Conservation (phyloP, 92 coral and sea anemone species). For the Palythoa heliodiscus region DNA sequence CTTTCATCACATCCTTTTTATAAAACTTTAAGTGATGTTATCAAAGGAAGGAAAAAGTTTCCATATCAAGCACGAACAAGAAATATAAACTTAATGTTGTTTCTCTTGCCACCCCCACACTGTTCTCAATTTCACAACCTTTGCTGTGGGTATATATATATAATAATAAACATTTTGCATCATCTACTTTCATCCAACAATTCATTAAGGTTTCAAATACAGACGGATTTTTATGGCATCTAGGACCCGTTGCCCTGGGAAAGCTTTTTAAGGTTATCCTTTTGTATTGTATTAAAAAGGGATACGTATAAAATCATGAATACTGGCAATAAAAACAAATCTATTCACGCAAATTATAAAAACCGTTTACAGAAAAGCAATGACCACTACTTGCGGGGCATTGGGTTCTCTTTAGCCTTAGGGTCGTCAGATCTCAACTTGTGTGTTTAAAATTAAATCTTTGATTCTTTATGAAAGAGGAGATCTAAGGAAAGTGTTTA, state of each 20-base stretch:
- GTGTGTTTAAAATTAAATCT: constrained; percentile 44
- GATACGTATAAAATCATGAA: neutral
- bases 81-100: constrained; percentile 15
- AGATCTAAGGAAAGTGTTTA: constrained; percentile 34
- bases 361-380: neutral
- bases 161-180: neutral
- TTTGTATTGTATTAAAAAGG: neutral
- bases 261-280: neutral
- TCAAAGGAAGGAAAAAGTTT: constrained; percentile 7
- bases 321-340: neutral
- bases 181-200: constrained; percentile 25
- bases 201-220: constrained; percentile 27
- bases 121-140: constrained; percentile 12
- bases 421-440: constrained; percentile 38
- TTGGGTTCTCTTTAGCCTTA: neutral
- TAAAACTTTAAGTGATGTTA: constrained; percentile 25
- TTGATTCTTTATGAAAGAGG: constrained; percentile 41
- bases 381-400: neutral
- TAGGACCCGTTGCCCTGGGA: constrained; percentile 32
- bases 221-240: constrained; percentile 33
- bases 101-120: constrained; percentile 26
- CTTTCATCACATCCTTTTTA: constrained; percentile 39
- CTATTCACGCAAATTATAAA: neutral
- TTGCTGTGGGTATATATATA: constrained; percentile 10
- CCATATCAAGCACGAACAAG: constrained; percentile 12